phyloP scores from a whole-genome alignment of 92 coral and sea anemone species.

The Phymanthus crucifer region DNA sequence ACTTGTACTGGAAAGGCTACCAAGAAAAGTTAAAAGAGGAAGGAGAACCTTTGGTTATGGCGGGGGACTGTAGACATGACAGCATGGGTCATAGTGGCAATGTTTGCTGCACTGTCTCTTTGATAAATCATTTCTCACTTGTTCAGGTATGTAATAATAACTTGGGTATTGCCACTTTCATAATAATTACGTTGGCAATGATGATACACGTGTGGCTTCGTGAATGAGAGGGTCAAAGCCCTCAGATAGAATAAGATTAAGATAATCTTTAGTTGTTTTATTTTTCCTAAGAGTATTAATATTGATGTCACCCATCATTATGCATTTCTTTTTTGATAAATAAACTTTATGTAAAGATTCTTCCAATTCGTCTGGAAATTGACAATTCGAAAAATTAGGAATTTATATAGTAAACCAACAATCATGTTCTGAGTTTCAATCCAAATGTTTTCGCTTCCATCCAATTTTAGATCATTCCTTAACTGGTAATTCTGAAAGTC shows the following conservation, averaged over 20 bases:
- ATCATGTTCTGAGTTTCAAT: neutral
- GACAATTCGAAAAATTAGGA: conserved; percentile 13
- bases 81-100: conserved; percentile 47
- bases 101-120: conserved; percentile 38
- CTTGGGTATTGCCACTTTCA: no score
- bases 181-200: no score
- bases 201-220: conserved; percentile 4
- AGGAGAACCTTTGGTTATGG: conserved; percentile 13
- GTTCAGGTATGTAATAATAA: conserved; percentile 25
- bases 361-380: conserved; percentile 29
- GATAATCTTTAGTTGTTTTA: conserved; percentile 16
- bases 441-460: no score
- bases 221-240: conserved; percentile 9
- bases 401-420: conserved; percentile 15
- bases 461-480: no score
- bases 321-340: conserved; percentile 39
- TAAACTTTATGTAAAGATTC: conserved; percentile 28
- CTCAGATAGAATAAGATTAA: conserved; percentile 12
- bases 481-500: no score
- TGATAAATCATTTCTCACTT: conserved; percentile 26
- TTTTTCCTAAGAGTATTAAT: conserved; percentile 30
- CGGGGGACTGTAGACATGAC: conserved; percentile 45
- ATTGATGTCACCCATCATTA: conserved; percentile 32
- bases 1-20: conserved; percentile 27
- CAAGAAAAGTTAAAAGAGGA: conserved; percentile 16